These are phyloP conservation scores for Maconellicoccus hirsutus DNA, from an alignment of 1,140 invertebrate genomes.

Conservation along the genomic window DNA sequence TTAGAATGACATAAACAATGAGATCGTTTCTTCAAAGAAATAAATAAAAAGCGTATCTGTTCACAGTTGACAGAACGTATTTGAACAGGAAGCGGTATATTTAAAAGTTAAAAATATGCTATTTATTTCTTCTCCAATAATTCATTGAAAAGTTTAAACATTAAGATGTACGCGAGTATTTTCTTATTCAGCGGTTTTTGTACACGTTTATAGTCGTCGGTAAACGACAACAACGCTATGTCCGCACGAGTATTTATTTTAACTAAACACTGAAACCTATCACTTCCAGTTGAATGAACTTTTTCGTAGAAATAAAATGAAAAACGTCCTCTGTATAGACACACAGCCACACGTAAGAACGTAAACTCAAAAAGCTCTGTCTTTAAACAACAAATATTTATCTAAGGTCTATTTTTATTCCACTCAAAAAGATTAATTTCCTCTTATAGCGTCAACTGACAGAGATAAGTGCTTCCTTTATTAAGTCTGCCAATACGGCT, in stretches of 20 bases:
- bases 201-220: not conserved
- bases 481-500: not conserved
- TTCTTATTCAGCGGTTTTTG: not conserved
- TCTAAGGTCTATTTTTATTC: conserved; percentile 10
- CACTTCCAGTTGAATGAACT: conserved; percentile 19
- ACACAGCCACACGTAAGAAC: not conserved
- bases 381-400: conserved; percentile 16
- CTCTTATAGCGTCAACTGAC: conserved; percentile 16
- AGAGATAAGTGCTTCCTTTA: conserved; percentile 13
- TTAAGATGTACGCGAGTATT: not conserved
- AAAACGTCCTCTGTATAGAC: not conserved
- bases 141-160: not conserved
- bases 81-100: not conserved
- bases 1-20: not conserved
- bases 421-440: conserved; percentile 20
- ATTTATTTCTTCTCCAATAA: not conserved
- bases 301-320: conserved; percentile 1
- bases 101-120: not conserved
- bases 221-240: not conserved
- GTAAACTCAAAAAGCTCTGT: conserved; percentile 10
- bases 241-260: not conserved
- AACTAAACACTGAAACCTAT: conserved; percentile 3
- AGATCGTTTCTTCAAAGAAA: not conserved
- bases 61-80: conserved; percentile 3
- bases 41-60: not conserved